These are phyloP conservation scores for Heliocidaris erythrogramma DNA, from an alignment of 35 echinoderm and acorn worm species.

Conservation along the genomic window DNA sequence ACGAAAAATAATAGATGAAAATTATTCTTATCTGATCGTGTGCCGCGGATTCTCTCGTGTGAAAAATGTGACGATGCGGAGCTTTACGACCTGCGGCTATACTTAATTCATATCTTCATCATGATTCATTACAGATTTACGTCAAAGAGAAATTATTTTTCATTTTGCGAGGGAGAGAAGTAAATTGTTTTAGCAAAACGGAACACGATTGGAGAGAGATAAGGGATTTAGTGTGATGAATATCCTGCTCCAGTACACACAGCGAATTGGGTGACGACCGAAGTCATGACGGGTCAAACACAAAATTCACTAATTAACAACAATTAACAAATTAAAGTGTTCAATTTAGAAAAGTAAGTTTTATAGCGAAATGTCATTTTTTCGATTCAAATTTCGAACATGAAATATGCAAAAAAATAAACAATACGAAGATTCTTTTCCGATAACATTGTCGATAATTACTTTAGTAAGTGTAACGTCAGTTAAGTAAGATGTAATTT, in stretches of 20 bases:
- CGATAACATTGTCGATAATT: too few species aligned
- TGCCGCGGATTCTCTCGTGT: background rate
- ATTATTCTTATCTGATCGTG: slow-evolving; percentile 4
- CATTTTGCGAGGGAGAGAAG: background rate
- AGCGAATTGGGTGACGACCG: background rate
- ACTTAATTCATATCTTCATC: slow-evolving; percentile 13
- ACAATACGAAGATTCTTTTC: too few species aligned
- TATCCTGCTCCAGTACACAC: background rate
- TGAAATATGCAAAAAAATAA: background rate
- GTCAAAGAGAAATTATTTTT: slow-evolving; percentile 6
- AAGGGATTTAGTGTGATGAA: background rate
- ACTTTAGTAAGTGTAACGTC: too few species aligned
- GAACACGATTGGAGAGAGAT: background rate
- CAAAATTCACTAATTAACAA: background rate
- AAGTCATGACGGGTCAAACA: background rate
- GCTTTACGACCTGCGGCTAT: background rate
- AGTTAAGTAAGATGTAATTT: background rate
- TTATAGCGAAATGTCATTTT: background rate
- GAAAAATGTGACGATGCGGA: slow-evolving; percentile 1
- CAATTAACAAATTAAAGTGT: background rate
- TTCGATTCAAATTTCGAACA: background rate
- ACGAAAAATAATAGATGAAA: slow-evolving; percentile 1
- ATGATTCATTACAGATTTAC: slow-evolving; percentile 18
- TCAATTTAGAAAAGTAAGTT: background rate
- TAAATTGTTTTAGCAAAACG: slow-evolving; percentile 12